These are phyloP conservation scores for Reticulitermes speratus DNA, from an alignment of 1,140 invertebrate species.

Conservation along the genomic window DNA sequence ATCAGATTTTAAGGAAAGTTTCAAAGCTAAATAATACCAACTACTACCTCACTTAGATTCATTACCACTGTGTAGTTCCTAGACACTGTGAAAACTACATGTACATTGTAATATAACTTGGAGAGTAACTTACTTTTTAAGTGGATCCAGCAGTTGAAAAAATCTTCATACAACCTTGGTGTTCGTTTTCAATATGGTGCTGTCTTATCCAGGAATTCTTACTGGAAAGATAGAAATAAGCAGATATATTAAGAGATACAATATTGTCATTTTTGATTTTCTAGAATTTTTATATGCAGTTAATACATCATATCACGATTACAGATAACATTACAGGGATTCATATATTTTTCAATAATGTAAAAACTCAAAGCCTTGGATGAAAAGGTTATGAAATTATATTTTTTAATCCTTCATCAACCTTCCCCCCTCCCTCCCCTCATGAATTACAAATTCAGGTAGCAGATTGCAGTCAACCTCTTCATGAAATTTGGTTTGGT, in stretches of 20 bases:
- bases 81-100: neutral
- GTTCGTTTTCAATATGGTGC: conserved; percentile 18
- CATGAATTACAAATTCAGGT: conserved; percentile 1
- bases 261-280: conserved; percentile 5
- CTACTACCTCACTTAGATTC: conserved; percentile 8
- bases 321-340: conserved; percentile 16
- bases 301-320: neutral
- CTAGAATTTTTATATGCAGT: conserved; percentile 8
- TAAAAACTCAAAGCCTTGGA: neutral
- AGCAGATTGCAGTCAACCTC: conserved; percentile 7
- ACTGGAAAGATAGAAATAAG: conserved; percentile 1
- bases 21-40: neutral
- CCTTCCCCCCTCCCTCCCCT: neutral
- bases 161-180: neutral
- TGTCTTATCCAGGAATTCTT: neutral
- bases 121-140: neutral
- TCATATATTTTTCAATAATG: neutral
- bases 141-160: neutral
- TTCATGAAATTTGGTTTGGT: neutral
- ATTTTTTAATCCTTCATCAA: conserved; percentile 13
- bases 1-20: neutral
- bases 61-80: conserved; percentile 9
- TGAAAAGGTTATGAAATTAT: neutral
- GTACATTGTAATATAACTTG: conserved; percentile 14
- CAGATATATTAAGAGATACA: conserved; percentile 12